Base-by-base conservation (phyloP, 2,797 vertebrate genomes). In the Decapterus maruadsi region DNA sequence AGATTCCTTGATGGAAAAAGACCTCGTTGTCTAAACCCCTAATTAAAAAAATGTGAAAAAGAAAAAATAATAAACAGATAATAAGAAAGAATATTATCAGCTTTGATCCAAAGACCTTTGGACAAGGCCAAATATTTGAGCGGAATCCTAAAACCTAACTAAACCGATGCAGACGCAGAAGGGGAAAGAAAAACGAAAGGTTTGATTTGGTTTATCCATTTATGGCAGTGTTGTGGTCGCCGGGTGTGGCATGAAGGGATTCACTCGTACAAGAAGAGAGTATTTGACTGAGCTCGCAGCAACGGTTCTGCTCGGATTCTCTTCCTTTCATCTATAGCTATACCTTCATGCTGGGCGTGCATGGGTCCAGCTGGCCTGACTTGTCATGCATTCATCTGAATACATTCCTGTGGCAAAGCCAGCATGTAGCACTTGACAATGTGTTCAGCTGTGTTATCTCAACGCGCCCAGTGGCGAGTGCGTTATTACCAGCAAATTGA, bases 391-490 rank as follows among this genome's bases (percentile, higher is more conserved):
- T 78, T 83, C 80, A 85, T 84, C 72, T 79, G 65, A 81, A 81
- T 51, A 62, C 75, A 90, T 91, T 89, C 87, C 85, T 89, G 60
- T 69, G 64, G 85, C 69, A 81, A 70, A 84, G 73, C 54, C 83
- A 53, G 77, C 82, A 72, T 80, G 73, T 59, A 78, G 71, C 74
- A 29, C 78, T 66, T 54, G 53, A 78, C 72, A 78, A 66, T 77
- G 68, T 83, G 80, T 72, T 81, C 76, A 71, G 67, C 78, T 42
- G 68, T 77, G 76, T 84, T 83, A 80, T 86, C 66, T 63, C 19
- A 40, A 40, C 26, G 0, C 59, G 68, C 71, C 73, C 75, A 76
- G 78, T 54, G 55, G 63, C 38, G 46, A 70, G 36, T 46, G 40
- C 4, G 36, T 58, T 77, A 75, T 84, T 84, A 77, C 72, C 1